Percentiles rank a stretch among this genome's conserved stretches.
Evolutionary conservation across 2,888 invertebrate species (phyloP).

Genomic region (Ennomos quercinarius): DNA sequence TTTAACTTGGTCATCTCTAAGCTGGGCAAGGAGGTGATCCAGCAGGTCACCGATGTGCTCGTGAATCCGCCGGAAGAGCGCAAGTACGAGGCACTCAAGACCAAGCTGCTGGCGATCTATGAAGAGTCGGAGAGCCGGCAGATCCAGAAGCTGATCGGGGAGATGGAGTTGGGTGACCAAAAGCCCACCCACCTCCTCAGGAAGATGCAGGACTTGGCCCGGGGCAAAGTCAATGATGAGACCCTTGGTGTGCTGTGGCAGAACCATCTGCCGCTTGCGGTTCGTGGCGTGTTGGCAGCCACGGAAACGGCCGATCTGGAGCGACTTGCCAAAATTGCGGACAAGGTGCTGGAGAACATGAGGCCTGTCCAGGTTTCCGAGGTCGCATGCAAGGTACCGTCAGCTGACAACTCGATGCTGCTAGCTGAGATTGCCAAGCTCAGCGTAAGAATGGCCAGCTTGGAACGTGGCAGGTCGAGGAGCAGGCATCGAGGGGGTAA

Average conservation of each 20-base stretch:
- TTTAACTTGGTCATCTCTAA: slow-evolving; percentile 33
- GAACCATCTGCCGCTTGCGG: slow-evolving; percentile 15
- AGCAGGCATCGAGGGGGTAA: neutral
- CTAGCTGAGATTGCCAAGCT: slow-evolving; percentile 10
- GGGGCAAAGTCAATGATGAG: slow-evolving; percentile 20
- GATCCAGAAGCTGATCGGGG: slow-evolving; percentile 30
- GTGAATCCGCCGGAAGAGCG: slow-evolving; percentile 24
- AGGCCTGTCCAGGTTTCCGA: neutral
- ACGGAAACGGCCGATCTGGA: neutral
- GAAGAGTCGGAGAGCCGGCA: slow-evolving; percentile 28
- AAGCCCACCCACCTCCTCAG: slow-evolving; percentile 34
- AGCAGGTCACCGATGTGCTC: slow-evolving; percentile 40
- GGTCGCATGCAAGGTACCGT: neutral
- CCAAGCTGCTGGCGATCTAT: slow-evolving; percentile 17
- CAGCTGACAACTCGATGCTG: neutral
- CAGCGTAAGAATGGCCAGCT: neutral
- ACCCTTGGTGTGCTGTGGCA: slow-evolving; percentile 23
- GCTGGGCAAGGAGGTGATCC: slow-evolving; percentile 34
- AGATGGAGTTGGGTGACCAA: slow-evolving; percentile 34
- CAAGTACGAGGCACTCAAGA: slow-evolving; percentile 33
- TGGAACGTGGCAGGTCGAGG: slow-evolving; percentile 3
- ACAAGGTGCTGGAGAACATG: slow-evolving; percentile 11
- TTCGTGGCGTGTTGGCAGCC: slow-evolving; percentile 1
- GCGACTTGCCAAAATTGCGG: slow-evolving; percentile 4
- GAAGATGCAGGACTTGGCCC: slow-evolving; percentile 29